Conservation (phyloP, 2,113 vertebrate genomes). For the Nannobrachium achirus region DNA sequence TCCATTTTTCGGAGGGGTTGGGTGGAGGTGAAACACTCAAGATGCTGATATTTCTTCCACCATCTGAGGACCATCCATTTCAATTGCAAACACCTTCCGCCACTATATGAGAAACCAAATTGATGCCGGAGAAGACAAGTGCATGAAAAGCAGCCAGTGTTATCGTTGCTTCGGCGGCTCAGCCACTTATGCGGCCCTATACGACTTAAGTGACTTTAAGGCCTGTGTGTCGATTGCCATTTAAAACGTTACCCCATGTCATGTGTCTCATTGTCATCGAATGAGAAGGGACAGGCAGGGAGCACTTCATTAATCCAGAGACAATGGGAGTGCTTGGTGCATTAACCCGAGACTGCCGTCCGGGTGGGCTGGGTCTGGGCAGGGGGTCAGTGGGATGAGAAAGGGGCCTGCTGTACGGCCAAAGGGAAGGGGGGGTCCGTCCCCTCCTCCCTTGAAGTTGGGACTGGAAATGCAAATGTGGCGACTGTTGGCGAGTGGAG, state of each 20-base stretch:
- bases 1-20: constrained; percentile 58
- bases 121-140: constrained; percentile 38
- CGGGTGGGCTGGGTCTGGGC: constrained; percentile 43
- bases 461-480: constrained; percentile 75
- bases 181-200: constrained; percentile 21
- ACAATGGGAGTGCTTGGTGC: constrained; percentile 71
- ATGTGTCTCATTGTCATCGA: constrained; percentile 60
- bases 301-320: constrained; percentile 76
- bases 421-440: constrained; percentile 16
- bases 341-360: constrained; percentile 74
- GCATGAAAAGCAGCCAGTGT: constrained; percentile 8
- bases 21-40: constrained; percentile 31
- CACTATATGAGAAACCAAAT: constrained; percentile 21
- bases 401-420: constrained; percentile 71
- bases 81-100: constrained; percentile 46
- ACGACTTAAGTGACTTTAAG: constrained; percentile 47
- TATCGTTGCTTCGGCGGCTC: constrained; percentile 10
- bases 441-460: constrained; percentile 42
- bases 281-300: constrained; percentile 64
- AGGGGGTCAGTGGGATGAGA: constrained; percentile 73
- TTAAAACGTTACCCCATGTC: constrained; percentile 60
- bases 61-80: constrained; percentile 57
- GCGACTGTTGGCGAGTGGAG: constrained; percentile 70
- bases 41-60: constrained; percentile 39
- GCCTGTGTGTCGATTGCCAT: constrained; percentile 50